Base-by-base conservation (phyloP, 2,888 invertebrate genomes). In the Agrotis exclamationis region DNA sequence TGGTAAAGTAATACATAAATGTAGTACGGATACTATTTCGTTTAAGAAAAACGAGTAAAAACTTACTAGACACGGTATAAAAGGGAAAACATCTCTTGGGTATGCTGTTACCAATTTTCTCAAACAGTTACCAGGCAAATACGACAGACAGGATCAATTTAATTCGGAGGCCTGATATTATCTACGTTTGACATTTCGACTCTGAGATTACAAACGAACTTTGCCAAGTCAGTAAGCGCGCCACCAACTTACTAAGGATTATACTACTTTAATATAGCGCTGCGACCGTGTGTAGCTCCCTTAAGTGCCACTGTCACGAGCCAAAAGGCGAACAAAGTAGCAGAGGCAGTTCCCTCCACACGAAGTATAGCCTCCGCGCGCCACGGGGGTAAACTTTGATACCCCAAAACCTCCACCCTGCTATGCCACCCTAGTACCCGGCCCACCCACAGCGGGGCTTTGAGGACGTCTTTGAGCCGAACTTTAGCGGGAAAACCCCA, bases 241-340 rank as follows among this genome's bases (percentile, higher is more conserved):
- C 79, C 65, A 79, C 82, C 84, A 88, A 89, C 88, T 88, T 89
- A 82, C 80, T 85, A 87, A 84, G 89, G 91, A 91, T 92, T 91
- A 91, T 89, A 87, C 91, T 87, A 88, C 87, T 90, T 90, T 92
- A 91, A 93, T 91, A 92, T 91, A 90, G 91, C 90, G 84, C 80
- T 85, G 89, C 87, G 91, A 85, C 90, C 87, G 91, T 94, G 92
- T 93, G 92, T 89, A 89, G 90, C 94, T 95, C 95, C 95, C 95
- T 94, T 94, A 96, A 96, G 96, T 96, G 95, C 94, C 93, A 90
- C 93, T 93, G 95, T 95, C 95, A 95, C 93, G 92, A 93, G 91
- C 92, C 95, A 94, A 95, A 95, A 95, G 95, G 95, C 95, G 95
- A 93, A 94, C 95, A 93, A 95, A 95, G 95, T 95, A 94, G 91